Percentiles rank a stretch among this genome's conserved stretches.
Evolutionary conservation across 2,113 vertebrate species (phyloP).

Genomic region (Nycticryphes semicollaris): DNA sequence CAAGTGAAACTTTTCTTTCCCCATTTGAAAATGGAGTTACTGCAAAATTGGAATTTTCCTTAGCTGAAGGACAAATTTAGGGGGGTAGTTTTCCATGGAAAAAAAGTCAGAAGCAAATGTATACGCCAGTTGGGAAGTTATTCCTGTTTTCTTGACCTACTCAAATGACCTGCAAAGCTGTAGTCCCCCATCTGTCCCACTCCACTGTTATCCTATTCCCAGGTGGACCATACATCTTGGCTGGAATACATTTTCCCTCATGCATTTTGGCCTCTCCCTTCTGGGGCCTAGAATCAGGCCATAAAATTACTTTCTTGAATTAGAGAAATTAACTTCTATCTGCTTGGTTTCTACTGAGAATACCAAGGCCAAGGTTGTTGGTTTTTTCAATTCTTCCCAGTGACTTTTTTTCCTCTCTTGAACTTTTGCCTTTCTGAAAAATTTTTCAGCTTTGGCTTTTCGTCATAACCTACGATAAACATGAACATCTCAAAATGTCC

Average conservation of each 20-base stretch:
- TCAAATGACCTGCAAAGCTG: not conserved
- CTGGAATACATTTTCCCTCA: not conserved
- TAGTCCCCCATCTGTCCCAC: not conserved
- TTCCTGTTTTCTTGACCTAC: not conserved
- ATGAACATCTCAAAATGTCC: not conserved
- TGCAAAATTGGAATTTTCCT: not conserved
- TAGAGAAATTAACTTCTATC: not conserved
- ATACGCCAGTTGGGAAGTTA: not conserved
- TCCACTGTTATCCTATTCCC: not conserved
- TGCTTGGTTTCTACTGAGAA: not conserved
- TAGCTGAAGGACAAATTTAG: not conserved
- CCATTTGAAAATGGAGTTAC: not conserved
- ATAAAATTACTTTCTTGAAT: not conserved
- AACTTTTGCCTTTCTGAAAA: not conserved
- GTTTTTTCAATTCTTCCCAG: not conserved
- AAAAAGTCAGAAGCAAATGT: not conserved
- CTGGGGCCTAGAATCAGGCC: not conserved
- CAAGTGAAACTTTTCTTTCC: not conserved
- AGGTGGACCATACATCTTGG: not conserved
- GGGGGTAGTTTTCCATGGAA: not conserved
- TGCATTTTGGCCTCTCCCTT: slow-evolving; percentile 19
- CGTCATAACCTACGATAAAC: not conserved
- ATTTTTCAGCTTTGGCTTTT: not conserved
- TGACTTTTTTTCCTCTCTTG: not conserved
- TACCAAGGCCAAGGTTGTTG: not conserved